Percentiles rank a stretch among this genome's conserved stretches.
Evolutionary conservation across 2,113 vertebrate genomes (phyloP).

Genomic region (Halcyon senegalensis): DNA sequence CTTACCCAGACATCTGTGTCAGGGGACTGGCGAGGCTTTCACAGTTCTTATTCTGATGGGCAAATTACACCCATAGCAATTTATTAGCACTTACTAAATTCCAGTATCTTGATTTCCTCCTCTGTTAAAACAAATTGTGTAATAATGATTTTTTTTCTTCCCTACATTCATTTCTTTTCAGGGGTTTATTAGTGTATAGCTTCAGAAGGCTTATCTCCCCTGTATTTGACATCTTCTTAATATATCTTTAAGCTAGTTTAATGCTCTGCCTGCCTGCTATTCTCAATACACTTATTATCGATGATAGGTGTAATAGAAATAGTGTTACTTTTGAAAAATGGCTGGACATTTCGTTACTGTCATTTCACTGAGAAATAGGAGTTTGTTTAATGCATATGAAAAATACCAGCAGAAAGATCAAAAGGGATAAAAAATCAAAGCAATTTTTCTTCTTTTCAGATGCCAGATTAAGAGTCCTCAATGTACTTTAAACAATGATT

Average conservation of each 20-base stretch:
- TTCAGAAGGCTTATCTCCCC: constrained; percentile 30
- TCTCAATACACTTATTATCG: constrained; percentile 42
- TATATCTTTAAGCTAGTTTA: constrained; percentile 44
- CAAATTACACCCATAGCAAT: background rate
- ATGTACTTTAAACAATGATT: constrained; percentile 6
- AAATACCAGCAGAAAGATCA: constrained; percentile 52
- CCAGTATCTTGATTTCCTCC: background rate
- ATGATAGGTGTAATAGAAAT: constrained; percentile 57
- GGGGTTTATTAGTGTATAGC: constrained; percentile 2
- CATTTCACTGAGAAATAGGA: constrained; percentile 12
- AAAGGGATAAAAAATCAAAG: constrained; percentile 43
- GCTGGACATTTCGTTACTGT: constrained; percentile 16
- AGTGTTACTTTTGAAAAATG: constrained; percentile 52
- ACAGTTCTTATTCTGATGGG: background rate
- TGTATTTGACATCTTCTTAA: constrained; percentile 29
- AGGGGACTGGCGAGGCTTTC: background rate
- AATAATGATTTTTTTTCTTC: background rate
- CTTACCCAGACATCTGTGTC: background rate
- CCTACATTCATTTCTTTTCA: constrained; percentile 5
- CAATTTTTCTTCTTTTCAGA: constrained; percentile 24
- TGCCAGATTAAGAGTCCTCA: background rate
- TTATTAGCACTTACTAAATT: constrained; percentile 23
- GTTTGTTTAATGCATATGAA: constrained; percentile 14
- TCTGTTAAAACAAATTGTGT: constrained; percentile 27
- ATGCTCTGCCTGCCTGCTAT: background rate